Conservation (phyloP, 1,140 invertebrate genomes). For the Megalopta genalis region DNA sequence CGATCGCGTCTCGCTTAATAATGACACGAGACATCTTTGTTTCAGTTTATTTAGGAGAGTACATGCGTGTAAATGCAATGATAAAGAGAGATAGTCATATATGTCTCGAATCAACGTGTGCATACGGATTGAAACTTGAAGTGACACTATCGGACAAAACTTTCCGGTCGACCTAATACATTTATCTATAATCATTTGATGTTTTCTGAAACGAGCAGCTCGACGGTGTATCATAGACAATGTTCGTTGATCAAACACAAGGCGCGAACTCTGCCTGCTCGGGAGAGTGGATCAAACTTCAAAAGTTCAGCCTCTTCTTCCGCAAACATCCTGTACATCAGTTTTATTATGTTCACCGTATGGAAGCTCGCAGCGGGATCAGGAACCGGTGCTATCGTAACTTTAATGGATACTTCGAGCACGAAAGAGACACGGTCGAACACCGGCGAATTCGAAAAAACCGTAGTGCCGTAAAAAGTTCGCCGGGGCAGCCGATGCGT, state of each 20-base stretch:
- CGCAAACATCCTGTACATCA: background rate
- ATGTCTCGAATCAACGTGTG: too few relatives aligned
- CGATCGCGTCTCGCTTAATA: too few relatives aligned
- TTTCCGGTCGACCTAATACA: too few relatives aligned
- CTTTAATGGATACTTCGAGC: conserved; percentile 3
- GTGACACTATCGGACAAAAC: too few relatives aligned
- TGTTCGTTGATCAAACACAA: background rate
- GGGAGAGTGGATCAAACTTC: background rate
- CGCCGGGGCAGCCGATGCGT: conserved; percentile 32
- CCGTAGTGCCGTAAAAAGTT: conserved; percentile 45
- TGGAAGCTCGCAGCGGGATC: conserved; percentile 24
- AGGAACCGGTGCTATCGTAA: conserved; percentile 6
- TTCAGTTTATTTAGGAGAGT: too few relatives aligned
- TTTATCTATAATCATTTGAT: too few relatives aligned
- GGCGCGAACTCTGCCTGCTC: background rate
- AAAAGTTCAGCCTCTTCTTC: background rate
- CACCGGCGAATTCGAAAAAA: conserved; percentile 17
- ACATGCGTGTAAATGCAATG: too few relatives aligned
- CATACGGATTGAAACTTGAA: too few relatives aligned
- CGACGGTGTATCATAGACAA: too few relatives aligned
- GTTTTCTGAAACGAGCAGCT: too few relatives aligned
- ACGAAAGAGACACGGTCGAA: conserved; percentile 14
- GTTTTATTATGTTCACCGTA: background rate
- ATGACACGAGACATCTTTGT: too few relatives aligned
- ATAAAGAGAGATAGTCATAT: too few relatives aligned